These are phyloP conservation scores for Taxidea taxus DNA, from an alignment of 2,113 vertebrate genomes.

Conservation along the genomic window DNA sequence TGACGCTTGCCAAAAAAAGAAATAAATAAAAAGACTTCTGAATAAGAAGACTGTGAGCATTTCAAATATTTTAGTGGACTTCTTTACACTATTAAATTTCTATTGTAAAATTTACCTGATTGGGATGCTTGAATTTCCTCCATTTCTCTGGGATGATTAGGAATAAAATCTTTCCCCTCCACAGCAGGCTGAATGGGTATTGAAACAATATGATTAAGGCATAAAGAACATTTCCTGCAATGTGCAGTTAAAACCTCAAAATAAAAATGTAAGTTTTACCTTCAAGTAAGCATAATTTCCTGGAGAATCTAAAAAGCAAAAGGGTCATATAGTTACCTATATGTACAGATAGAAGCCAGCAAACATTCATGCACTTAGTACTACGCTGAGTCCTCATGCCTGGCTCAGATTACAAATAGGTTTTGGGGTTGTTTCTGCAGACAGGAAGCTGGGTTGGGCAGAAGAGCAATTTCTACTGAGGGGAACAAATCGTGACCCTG, in stretches of 20 bases:
- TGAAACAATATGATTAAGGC: slow-evolving; percentile 39
- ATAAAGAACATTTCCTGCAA: neutral
- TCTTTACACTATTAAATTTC: neutral
- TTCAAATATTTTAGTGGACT: neutral
- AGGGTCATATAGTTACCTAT: slow-evolving; percentile 22
- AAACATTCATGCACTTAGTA: slow-evolving; percentile 10
- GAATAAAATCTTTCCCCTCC: slow-evolving; percentile 43
- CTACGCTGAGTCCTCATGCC: slow-evolving; percentile 1
- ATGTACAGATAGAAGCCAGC: neutral
- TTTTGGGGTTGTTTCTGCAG: neutral
- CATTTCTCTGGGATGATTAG: neutral
- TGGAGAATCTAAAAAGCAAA: slow-evolving; percentile 59
- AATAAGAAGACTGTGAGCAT: slow-evolving; percentile 1
- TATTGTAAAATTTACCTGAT: slow-evolving; percentile 74
- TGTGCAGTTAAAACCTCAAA: slow-evolving; percentile 21
- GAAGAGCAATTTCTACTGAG: slow-evolving; percentile 34
- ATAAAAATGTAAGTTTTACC: slow-evolving; percentile 66
- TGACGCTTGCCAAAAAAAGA: slow-evolving; percentile 77
- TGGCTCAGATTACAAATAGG: neutral
- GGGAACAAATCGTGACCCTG: neutral
- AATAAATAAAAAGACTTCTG: neutral
- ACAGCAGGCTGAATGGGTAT: slow-evolving; percentile 29
- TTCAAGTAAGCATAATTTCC: slow-evolving; percentile 46
- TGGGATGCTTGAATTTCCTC: slow-evolving; percentile 8
- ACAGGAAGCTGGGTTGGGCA: neutral